Conservation (phyloP, 2,888 invertebrate species). For the Pterostichus madidus region DNA sequence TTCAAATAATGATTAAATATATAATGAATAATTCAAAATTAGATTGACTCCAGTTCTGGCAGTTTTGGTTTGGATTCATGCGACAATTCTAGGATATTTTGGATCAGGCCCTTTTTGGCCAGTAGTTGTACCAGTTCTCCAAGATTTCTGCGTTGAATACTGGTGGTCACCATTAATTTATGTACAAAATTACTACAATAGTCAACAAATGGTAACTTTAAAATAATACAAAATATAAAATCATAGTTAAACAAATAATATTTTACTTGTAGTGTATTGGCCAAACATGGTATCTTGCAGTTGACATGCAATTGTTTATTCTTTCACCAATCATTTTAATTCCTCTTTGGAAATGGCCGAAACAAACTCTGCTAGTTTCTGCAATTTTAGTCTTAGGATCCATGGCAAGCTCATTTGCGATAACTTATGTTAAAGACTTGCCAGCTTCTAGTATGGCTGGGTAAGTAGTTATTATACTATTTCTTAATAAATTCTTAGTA, state of each 20-base stretch:
- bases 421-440: slow-evolving; percentile 45
- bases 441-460: not conserved
- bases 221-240: not conserved
- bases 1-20: not conserved
- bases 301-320: slow-evolving; percentile 69
- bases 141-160: slow-evolving; percentile 32
- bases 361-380: slow-evolving; percentile 31
- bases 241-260: not conserved
- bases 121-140: not conserved
- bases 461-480: not conserved
- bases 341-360: slow-evolving; percentile 70
- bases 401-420: slow-evolving; percentile 48
- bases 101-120: slow-evolving; percentile 60
- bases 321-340: slow-evolving; percentile 68
- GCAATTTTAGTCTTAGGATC: slow-evolving; percentile 34
- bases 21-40: not conserved
- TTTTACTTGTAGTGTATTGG: slow-evolving; percentile 70
- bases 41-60: slow-evolving; percentile 58
- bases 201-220: slow-evolving; percentile 35
- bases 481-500: too few species aligned
- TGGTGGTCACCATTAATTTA: slow-evolving; percentile 56
- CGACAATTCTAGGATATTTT: slow-evolving; percentile 33
- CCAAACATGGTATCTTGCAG: slow-evolving; percentile 68
- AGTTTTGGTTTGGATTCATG: slow-evolving; percentile 41
- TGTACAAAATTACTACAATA: slow-evolving; percentile 49